Conservation (phyloP, 2,888 invertebrate genomes). For the Thyatira batis region DNA sequence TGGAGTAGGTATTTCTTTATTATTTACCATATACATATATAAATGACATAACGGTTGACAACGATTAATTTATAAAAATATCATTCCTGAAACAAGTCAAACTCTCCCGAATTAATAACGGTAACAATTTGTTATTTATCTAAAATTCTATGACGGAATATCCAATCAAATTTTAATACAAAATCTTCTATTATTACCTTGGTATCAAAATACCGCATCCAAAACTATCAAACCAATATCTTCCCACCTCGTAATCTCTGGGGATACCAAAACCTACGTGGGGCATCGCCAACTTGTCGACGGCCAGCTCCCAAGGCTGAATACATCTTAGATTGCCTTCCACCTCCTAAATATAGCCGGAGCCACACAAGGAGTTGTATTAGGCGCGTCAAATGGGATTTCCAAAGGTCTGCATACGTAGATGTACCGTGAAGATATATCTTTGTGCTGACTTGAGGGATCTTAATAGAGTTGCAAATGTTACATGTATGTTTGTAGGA, state of each 20-base stretch:
- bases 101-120: neutral
- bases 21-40: too few species aligned
- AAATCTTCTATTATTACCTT: neutral
- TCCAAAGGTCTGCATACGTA: constrained; percentile 34
- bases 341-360: constrained; percentile 71
- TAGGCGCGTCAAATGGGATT: constrained; percentile 65
- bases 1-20: constrained; percentile 44
- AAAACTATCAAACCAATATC: constrained; percentile 12
- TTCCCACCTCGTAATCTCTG: constrained; percentile 52
- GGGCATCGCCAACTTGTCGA: constrained; percentile 60
- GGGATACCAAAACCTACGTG: constrained; percentile 70
- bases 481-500: neutral
- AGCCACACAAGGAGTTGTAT: constrained; percentile 69
- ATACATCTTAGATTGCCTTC: constrained; percentile 77
- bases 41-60: too few species aligned
- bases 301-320: constrained; percentile 59
- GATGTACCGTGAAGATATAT: constrained; percentile 7
- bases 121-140: too few species aligned
- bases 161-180: neutral
- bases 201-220: constrained; percentile 39
- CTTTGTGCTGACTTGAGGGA: constrained; percentile 18
- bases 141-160: too few species aligned
- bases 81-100: neutral
- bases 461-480: constrained; percentile 30
- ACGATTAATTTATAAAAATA: neutral